Evolutionary conservation across 2,113 vertebrate species (phyloP).

Genomic region (Platichthys stellatus): DNA sequence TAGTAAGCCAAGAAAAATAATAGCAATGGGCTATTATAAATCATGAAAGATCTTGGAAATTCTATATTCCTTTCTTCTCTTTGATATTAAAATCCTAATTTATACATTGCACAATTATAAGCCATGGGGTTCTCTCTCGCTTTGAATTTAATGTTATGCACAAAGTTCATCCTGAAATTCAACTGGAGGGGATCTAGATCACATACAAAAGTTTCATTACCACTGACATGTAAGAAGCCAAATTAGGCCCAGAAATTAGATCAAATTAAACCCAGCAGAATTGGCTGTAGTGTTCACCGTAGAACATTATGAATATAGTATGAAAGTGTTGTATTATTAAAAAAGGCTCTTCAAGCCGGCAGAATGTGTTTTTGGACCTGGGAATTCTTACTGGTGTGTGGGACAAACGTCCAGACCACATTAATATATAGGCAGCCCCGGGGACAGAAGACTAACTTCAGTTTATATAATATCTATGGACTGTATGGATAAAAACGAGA

Average conservation of each 20-base stretch:
- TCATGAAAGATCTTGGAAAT: constrained; percentile 8
- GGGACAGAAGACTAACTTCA: not conserved
- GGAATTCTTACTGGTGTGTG: constrained; percentile 41
- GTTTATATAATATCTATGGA: not conserved
- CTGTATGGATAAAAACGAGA: not conserved
- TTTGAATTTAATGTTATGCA: constrained; percentile 60
- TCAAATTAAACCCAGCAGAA: constrained; percentile 76
- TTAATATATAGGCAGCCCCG: constrained; percentile 4
- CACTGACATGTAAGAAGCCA: constrained; percentile 65
- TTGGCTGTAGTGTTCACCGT: constrained; percentile 66
- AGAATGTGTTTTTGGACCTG: constrained; percentile 46
- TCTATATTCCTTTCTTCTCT: constrained; percentile 14
- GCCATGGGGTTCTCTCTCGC: constrained; percentile 37
- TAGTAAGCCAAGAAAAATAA: constrained; percentile 7
- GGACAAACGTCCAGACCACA: constrained; percentile 14
- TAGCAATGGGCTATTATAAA: constrained; percentile 19
- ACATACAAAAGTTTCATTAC: constrained; percentile 75
- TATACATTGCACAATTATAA: constrained; percentile 59
- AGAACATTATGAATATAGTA: constrained; percentile 77
- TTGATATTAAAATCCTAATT: constrained; percentile 47
- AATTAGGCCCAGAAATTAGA: constrained; percentile 70
- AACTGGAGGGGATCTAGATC: constrained; percentile 62
- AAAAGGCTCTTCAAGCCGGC: constrained; percentile 30
- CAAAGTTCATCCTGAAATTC: constrained; percentile 59
- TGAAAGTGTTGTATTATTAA: constrained; percentile 77